Conservation (phyloP, 2,113 vertebrate species). For the Lasiurus borealis region DNA sequence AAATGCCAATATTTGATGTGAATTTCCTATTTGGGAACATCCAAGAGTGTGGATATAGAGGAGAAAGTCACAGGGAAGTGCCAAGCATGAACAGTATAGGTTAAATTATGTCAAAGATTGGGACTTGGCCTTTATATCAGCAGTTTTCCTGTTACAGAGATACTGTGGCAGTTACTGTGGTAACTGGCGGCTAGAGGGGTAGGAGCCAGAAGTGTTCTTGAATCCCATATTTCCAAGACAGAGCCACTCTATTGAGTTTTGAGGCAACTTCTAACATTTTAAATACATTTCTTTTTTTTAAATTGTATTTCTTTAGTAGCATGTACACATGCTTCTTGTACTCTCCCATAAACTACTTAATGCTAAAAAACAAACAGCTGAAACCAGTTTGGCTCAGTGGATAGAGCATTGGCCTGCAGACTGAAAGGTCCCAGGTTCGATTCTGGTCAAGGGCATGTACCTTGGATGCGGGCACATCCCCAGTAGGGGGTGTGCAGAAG, state of each 20-base stretch:
- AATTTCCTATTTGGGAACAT: neutral
- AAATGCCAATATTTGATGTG: neutral
- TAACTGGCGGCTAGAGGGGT: neutral
- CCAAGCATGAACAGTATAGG: neutral
- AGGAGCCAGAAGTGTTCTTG: slow-evolving; percentile 4
- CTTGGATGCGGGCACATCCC: too few relatives aligned
- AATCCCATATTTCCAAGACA: neutral
- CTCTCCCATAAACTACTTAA: neutral
- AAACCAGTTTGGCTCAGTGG: too few relatives aligned
- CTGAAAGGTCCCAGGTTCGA: too few relatives aligned
- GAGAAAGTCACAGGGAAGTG: slow-evolving; percentile 1
- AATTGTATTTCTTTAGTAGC: neutral
- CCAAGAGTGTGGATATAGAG: neutral
- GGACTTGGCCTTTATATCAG: slow-evolving; percentile 23
- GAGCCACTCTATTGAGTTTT: neutral
- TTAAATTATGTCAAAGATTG: neutral
- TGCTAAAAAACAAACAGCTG: neutral
- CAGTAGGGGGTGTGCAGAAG: too few relatives aligned
- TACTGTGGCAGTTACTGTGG: neutral
- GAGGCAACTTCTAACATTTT: slow-evolving; percentile 9
- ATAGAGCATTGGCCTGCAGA: too few relatives aligned
- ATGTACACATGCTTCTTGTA: neutral
- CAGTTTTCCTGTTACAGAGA: neutral
- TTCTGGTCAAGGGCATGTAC: too few relatives aligned
- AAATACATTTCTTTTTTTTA: neutral